phyloP scores from a whole-genome alignment of 1,140 invertebrate genomes.

The Aphis gossypii region DNA sequence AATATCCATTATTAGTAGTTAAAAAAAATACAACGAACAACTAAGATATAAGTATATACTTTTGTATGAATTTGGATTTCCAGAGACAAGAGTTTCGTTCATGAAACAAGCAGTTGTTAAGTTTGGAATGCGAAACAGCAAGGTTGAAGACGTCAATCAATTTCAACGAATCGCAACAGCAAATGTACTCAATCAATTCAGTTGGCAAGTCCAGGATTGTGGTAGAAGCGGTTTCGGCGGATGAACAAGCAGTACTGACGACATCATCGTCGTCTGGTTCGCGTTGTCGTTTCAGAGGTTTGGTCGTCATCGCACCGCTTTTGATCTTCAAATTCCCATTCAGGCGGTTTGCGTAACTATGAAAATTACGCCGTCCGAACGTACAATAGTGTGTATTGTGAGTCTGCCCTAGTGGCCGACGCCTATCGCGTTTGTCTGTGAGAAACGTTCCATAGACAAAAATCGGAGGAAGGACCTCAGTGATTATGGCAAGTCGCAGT shows the following conservation, averaged over 20 bases:
- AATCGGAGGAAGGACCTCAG: not conserved
- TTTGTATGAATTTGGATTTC: conserved; percentile 43
- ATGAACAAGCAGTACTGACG: no score
- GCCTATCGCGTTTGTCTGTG: not conserved
- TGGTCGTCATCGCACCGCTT: not conserved
- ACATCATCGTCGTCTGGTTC: not conserved
- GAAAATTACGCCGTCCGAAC: not conserved
- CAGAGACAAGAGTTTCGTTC: conserved; percentile 18
- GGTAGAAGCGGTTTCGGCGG: not conserved
- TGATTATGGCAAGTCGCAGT: no score
- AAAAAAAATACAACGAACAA: not conserved
- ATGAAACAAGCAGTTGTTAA: not conserved
- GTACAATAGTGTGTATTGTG: not conserved
- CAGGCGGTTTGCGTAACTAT: no score
- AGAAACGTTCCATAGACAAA: not conserved
- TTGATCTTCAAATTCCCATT: not conserved
- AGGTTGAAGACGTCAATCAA: not conserved
- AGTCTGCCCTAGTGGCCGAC: not conserved
- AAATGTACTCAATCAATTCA: conserved; percentile 3
- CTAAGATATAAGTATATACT: not conserved
- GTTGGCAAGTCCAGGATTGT: conserved; percentile 27
- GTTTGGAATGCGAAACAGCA: not conserved
- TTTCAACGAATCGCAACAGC: not conserved
- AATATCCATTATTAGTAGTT: not conserved
- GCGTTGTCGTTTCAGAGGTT: not conserved